phyloP scores from a whole-genome alignment of 2,797 vertebrate species.

The Pipistrellus pipistrellus region DNA sequence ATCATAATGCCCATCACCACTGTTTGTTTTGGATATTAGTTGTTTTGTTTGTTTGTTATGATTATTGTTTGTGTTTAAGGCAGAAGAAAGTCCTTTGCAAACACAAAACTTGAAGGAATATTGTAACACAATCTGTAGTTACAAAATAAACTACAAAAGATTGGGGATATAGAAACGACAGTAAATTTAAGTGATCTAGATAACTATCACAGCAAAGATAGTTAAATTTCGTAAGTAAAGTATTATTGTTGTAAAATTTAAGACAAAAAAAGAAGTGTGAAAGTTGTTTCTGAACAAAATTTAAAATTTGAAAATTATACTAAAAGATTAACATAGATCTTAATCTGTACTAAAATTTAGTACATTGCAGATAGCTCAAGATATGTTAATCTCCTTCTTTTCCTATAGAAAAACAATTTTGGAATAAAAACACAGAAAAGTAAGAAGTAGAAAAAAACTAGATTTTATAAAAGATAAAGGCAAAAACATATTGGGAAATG shows the following conservation, averaged over 20 bases:
- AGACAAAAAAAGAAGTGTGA: not conserved
- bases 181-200: constrained; percentile 17
- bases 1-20: not conserved
- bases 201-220: constrained; percentile 6
- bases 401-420: not conserved
- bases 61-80: not conserved
- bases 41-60: not conserved
- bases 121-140: not conserved
- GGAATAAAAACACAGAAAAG: not conserved
- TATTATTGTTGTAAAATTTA: constrained; percentile 2
- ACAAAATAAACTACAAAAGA: constrained; percentile 32
- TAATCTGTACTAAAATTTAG: constrained; percentile 8
- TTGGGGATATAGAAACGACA: not conserved
- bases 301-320: constrained; percentile 17
- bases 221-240: constrained; percentile 3
- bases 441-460: not conserved
- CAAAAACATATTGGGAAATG: not conserved
- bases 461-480: constrained; percentile 13
- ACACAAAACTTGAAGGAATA: constrained; percentile 35
- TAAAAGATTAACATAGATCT: constrained; percentile 34
- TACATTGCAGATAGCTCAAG: not conserved
- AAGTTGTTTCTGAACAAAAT: constrained; percentile 49
- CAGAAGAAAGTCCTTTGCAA: constrained; percentile 41
- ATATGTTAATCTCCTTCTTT: constrained; percentile 37
- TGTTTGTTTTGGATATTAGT: not conserved